phyloP scores from a whole-genome alignment of 1,140 invertebrate species.

The Procambarus virginalis region DNA sequence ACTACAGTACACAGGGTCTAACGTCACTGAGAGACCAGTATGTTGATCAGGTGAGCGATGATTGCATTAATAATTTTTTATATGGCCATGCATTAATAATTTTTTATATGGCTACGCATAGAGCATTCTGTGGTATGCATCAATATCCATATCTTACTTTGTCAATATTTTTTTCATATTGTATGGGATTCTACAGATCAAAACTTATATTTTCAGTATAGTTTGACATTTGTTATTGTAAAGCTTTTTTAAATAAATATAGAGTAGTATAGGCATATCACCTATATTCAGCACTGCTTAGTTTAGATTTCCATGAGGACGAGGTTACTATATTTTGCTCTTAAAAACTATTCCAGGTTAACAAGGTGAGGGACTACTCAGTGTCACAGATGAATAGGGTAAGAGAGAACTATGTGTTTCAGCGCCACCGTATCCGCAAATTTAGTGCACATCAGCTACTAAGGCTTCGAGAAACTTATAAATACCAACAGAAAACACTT shows the following conservation, averaged over 20 bases:
- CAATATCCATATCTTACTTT: neutral
- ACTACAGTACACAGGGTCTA: slow-evolving; percentile 90
- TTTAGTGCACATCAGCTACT: slow-evolving; percentile 94
- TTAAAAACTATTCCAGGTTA: slow-evolving; percentile 71
- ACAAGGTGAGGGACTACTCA: slow-evolving; percentile 90
- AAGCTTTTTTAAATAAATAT: no score
- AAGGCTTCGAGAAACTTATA: slow-evolving; percentile 91
- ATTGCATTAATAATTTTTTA: no score
- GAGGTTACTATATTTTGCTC: neutral
- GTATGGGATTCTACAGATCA: no score
- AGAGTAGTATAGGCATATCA: no score
- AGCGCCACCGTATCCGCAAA: slow-evolving; percentile 93
- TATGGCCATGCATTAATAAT: no score
- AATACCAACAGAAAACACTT: slow-evolving; percentile 94
- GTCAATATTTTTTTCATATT: no score
- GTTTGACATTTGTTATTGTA: no score
- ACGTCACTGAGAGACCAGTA: slow-evolving; percentile 91
- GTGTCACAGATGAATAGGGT: slow-evolving; percentile 92
- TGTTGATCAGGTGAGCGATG: slow-evolving; percentile 85
- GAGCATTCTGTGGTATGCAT: neutral
- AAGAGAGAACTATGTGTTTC: slow-evolving; percentile 95
- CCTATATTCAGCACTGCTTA: no score
- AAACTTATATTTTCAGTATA: no score
- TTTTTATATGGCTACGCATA: neutral
- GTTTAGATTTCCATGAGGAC: neutral